These are phyloP conservation scores for Muschampia plurimacula DNA, from an alignment of 2,888 invertebrate genomes.

Conservation along the genomic window DNA sequence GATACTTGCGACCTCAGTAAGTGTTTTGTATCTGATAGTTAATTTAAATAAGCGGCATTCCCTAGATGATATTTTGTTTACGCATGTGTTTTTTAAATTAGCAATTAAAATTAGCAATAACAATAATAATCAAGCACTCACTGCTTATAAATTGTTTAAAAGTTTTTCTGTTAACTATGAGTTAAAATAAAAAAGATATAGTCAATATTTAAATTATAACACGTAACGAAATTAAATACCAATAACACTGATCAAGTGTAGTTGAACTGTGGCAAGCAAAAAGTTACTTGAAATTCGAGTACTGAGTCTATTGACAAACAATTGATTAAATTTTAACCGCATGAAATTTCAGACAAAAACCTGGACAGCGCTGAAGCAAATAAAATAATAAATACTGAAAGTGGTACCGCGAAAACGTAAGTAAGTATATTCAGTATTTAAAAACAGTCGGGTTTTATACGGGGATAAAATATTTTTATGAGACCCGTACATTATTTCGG, in stretches of 20 bases:
- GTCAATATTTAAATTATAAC: not conserved
- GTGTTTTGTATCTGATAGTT: conserved; percentile 6
- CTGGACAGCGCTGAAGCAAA: conserved; percentile 50
- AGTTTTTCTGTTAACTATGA: no score
- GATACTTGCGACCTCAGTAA: conserved; percentile 36
- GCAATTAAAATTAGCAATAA: not conserved
- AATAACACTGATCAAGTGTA: not conserved
- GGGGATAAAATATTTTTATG: not conserved
- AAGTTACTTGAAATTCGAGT: conserved; percentile 25
- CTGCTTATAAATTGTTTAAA: no score
- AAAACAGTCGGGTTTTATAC: not conserved
- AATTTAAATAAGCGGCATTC: not conserved
- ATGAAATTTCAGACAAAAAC: conserved; percentile 59
- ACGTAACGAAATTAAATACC: not conserved
- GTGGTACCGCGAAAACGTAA: conserved; percentile 75
- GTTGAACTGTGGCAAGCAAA: conserved; percentile 19
- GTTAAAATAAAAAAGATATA: no score
- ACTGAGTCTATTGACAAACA: conserved; percentile 15
- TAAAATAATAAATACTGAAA: conserved; percentile 59
- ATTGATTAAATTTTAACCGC: conserved; percentile 25
- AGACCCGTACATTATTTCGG: no score
- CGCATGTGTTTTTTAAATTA: not conserved
- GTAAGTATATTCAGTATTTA: conserved; percentile 64
- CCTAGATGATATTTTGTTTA: not conserved
- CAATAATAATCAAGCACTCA: no score